Conservation (phyloP, 2,113 vertebrate genomes). For the Baryphthengus martii region DNA sequence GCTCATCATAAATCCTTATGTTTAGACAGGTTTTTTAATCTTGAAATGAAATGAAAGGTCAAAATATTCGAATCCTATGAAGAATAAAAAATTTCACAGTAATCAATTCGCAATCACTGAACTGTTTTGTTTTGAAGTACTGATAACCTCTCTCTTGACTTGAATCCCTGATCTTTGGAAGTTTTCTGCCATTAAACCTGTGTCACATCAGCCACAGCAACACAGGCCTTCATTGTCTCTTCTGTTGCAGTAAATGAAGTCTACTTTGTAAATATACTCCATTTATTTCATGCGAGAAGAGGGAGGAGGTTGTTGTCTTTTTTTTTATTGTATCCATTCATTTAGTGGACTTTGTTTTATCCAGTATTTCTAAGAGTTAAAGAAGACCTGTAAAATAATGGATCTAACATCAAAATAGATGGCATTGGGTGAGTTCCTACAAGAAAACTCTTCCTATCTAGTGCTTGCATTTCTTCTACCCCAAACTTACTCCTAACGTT, state of each 20-base stretch:
- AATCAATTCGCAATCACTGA: neutral
- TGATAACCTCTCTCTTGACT: neutral
- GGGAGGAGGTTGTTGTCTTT: neutral
- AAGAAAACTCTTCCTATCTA: neutral
- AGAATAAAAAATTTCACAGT: neutral
- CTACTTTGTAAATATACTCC: fast-evolving
- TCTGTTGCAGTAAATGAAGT: neutral
- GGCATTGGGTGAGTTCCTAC: fast-evolving
- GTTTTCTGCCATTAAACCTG: neutral
- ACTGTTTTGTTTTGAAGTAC: neutral
- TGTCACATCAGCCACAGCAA: neutral
- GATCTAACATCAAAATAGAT: neutral
- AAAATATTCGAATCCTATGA: neutral
- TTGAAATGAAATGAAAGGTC: neutral
- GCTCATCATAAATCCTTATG: neutral
- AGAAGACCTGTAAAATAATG: neutral
- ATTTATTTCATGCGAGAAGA: fast-evolving
- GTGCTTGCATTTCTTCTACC: fast-evolving
- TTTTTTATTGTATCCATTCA: neutral
- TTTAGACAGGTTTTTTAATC: slow-evolving; percentile 20
- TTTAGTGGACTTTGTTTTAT: neutral
- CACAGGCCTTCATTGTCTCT: neutral
- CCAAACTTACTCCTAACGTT: neutral
- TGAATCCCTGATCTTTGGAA: neutral
- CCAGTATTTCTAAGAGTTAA: neutral